Conservation (phyloP, 2,888 invertebrate genomes). For the Orgyia antiqua region DNA sequence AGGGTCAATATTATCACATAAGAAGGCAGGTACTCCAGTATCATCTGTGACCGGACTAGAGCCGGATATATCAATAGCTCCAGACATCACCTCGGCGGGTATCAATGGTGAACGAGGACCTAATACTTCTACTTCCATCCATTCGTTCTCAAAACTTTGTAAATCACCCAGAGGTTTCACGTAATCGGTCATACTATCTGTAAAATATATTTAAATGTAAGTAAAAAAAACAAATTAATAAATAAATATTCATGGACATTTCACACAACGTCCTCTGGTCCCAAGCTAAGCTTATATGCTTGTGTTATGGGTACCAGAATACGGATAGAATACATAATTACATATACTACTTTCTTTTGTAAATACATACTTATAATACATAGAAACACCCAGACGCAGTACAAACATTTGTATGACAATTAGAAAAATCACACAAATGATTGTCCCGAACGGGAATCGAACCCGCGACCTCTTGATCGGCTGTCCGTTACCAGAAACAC, state of each 20-base stretch:
- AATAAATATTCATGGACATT: too few species aligned
- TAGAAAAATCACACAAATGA: too few species aligned
- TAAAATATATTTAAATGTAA: slow-evolving; percentile 1
- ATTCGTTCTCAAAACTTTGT: slow-evolving; percentile 92
- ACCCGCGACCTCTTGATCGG: too few species aligned
- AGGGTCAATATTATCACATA: slow-evolving; percentile 78
- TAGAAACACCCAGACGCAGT: background rate
- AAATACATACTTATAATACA: too few species aligned
- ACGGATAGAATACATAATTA: too few species aligned
- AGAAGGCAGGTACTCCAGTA: slow-evolving; percentile 76
- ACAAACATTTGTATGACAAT: too few species aligned
- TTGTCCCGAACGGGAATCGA: too few species aligned
- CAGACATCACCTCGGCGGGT: slow-evolving; percentile 33
- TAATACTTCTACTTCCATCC: slow-evolving; percentile 91
- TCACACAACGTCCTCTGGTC: too few species aligned
- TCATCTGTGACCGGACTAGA: slow-evolving; percentile 48
- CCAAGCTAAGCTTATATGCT: too few species aligned
- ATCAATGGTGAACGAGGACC: slow-evolving; percentile 75
- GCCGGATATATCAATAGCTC: slow-evolving; percentile 57
- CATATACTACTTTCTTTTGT: too few species aligned
- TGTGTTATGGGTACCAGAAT: too few species aligned
- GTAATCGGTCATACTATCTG: slow-evolving; percentile 64
- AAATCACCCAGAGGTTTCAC: slow-evolving; percentile 84
- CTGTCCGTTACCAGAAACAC: too few species aligned
- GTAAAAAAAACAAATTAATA: background rate